These are phyloP conservation scores for Euplexia lucipara DNA, from an alignment of 2,888 invertebrate genomes.

Conservation along the genomic window DNA sequence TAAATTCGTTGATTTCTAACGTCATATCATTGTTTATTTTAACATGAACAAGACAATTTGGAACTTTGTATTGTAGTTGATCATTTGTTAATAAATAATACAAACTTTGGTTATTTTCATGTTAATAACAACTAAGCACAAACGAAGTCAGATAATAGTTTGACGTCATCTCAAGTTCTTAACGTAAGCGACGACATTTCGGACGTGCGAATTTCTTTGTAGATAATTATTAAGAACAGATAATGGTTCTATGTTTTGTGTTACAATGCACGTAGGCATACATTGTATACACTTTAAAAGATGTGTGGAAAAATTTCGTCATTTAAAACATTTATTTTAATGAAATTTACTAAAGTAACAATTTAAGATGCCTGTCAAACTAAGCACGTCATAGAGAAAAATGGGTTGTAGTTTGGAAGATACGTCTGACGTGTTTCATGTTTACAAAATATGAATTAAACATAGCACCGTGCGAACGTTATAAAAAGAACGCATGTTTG, in stretches of 20 bases:
- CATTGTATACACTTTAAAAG: conserved; percentile 1
- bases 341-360: conserved; percentile 13
- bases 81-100: conserved; percentile 9
- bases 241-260: conserved; percentile 2
- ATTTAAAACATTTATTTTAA: conserved; percentile 33
- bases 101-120: conserved; percentile 8
- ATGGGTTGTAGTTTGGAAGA: conserved; percentile 19
- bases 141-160: conserved; percentile 32
- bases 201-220: conserved; percentile 41
- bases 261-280: conserved; percentile 3
- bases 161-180: conserved; percentile 46
- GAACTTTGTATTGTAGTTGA: not conserved
- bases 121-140: conserved; percentile 32
- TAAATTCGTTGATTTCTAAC: not conserved
- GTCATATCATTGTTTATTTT: not conserved
- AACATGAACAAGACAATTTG: not conserved
- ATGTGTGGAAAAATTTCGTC: not conserved
- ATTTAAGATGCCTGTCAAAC: conserved; percentile 8
- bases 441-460: conserved; percentile 43
- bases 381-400: conserved; percentile 35
- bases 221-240: conserved; percentile 11
- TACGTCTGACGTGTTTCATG: conserved; percentile 39
- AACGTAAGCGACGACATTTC: conserved; percentile 26
- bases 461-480: conserved; percentile 37
- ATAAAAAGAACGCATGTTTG: conserved; percentile 46